Percentiles rank a stretch among this genome's conserved stretches.
Conservation (phyloP, 1,140 invertebrate genomes). For the Eupeodes corollae region DNA sequence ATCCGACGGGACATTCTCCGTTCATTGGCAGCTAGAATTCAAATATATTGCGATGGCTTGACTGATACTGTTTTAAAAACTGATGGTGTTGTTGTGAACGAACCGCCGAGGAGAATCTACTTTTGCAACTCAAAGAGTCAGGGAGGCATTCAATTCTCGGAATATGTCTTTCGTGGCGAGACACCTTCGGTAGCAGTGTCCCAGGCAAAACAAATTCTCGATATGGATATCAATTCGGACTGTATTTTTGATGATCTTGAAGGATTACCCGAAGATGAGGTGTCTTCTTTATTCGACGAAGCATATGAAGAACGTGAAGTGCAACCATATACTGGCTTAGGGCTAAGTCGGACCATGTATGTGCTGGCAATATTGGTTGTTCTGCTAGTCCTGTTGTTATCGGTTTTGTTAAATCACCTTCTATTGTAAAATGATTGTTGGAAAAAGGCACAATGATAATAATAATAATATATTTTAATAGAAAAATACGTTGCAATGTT, state of each 20-base stretch:
- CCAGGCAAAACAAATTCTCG: constrained; percentile 32
- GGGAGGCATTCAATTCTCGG: constrained; percentile 29
- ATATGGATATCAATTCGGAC: constrained; percentile 25
- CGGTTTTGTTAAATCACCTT: constrained; percentile 22
- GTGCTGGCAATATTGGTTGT: constrained; percentile 29
- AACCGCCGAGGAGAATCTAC: constrained; percentile 30
- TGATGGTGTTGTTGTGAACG: constrained; percentile 25
- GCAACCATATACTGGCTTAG: not conserved
- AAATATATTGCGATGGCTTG: constrained; percentile 34
- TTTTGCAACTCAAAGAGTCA: constrained; percentile 9
- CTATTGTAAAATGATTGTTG: too few species aligned
- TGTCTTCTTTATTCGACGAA: constrained; percentile 1
- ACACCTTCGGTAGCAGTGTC: constrained; percentile 26
- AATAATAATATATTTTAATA: too few species aligned
- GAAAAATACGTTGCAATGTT: too few species aligned
- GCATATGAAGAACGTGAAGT: not conserved
- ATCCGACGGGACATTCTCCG: constrained; percentile 30
- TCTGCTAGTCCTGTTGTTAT: constrained; percentile 22
- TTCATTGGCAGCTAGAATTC: constrained; percentile 29
- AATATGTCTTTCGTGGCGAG: constrained; percentile 33
- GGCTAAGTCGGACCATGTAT: constrained; percentile 26
- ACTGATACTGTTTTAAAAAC: constrained; percentile 25
- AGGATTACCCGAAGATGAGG: constrained; percentile 21
- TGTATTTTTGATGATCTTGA: constrained; percentile 23
- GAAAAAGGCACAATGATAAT: too few species aligned